Evolutionary conservation across 2,888 invertebrate genomes (phyloP).

Genomic region (Apeira syringaria): DNA sequence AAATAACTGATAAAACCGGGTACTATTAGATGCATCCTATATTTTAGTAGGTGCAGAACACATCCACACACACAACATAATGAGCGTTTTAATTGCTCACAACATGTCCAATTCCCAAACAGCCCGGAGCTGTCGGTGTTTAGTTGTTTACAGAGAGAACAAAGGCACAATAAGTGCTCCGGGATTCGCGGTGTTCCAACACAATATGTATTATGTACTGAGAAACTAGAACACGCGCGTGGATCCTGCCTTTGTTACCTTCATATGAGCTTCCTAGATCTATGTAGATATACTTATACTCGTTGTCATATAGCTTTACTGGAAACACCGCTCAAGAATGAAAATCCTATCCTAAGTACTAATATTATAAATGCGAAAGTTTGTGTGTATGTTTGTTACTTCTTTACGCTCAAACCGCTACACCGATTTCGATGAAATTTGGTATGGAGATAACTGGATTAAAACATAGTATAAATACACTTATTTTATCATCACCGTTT

Average conservation of each 20-base stretch:
- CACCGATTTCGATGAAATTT: too few relatives aligned
- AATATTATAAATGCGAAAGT: too few relatives aligned
- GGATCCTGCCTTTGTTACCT: slow-evolving; percentile 24
- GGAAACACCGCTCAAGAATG: background rate
- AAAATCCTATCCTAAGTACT: too few relatives aligned
- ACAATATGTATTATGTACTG: too few relatives aligned
- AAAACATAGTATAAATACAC: too few relatives aligned
- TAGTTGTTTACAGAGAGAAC: slow-evolving; percentile 50
- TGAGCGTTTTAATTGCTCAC: slow-evolving; percentile 50
- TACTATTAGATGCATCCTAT: too few relatives aligned
- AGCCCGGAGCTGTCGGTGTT: slow-evolving; percentile 36
- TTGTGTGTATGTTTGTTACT: too few relatives aligned
- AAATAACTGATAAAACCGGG: too few relatives aligned
- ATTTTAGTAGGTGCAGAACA: too few relatives aligned
- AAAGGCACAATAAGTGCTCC: slow-evolving; percentile 58
- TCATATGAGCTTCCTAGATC: slow-evolving; percentile 6
- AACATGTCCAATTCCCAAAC: slow-evolving; percentile 9
- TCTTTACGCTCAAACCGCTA: too few relatives aligned
- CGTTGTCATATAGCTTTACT: background rate
- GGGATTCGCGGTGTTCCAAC: slow-evolving; percentile 50
- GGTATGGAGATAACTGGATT: too few relatives aligned
- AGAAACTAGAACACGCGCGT: slow-evolving; percentile 41
- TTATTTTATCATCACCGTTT: background rate
- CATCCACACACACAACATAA: slow-evolving; percentile 27
- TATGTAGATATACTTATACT: too few relatives aligned